Evolutionary conservation across 2,797 vertebrate genomes (phyloP).

Genomic region (Hyperoplus immaculatus): DNA sequence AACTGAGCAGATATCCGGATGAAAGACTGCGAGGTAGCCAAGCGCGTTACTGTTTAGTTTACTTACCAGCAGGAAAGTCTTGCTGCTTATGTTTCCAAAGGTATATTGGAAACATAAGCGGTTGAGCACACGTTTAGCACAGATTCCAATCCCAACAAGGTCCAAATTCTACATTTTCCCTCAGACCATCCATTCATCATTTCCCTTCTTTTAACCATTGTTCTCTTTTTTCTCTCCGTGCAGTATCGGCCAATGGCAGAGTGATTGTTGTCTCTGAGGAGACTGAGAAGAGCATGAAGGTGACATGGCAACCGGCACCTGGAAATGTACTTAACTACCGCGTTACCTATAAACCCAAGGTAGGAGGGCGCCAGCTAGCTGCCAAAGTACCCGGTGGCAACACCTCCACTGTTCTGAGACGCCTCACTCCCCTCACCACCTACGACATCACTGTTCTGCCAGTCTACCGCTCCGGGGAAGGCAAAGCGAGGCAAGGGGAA

Average conservation of each 20-base stretch:
- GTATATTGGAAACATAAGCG: constrained; percentile 58
- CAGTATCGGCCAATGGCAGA: constrained; percentile 91
- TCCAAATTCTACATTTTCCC: constrained; percentile 42
- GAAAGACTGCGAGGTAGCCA: constrained; percentile 57
- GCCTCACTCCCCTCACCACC: constrained; percentile 91
- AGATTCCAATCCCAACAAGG: constrained; percentile 41
- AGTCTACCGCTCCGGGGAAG: constrained; percentile 92
- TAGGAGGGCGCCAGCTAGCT: constrained; percentile 90
- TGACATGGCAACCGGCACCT: constrained; percentile 93
- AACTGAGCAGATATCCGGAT: constrained; percentile 66
- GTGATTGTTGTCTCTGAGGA: constrained; percentile 91
- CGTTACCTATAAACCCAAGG: constrained; percentile 90
- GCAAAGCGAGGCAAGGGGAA: constrained; percentile 92
- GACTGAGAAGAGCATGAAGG: constrained; percentile 93
- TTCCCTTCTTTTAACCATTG: constrained; percentile 34
- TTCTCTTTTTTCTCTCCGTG: constrained; percentile 12
- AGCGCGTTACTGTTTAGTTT: constrained; percentile 65
- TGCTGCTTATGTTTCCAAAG: constrained; percentile 61
- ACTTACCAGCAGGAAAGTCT: constrained; percentile 58
- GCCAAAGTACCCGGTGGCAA: constrained; percentile 89
- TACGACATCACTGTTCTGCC: constrained; percentile 94
- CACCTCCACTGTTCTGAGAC: constrained; percentile 88
- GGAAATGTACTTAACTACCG: constrained; percentile 95
- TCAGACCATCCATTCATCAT: constrained; percentile 40
- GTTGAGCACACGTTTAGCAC: constrained; percentile 47